phyloP scores from a whole-genome alignment of 2,113 vertebrate genomes.

The Melanotaenia duboulayi region DNA sequence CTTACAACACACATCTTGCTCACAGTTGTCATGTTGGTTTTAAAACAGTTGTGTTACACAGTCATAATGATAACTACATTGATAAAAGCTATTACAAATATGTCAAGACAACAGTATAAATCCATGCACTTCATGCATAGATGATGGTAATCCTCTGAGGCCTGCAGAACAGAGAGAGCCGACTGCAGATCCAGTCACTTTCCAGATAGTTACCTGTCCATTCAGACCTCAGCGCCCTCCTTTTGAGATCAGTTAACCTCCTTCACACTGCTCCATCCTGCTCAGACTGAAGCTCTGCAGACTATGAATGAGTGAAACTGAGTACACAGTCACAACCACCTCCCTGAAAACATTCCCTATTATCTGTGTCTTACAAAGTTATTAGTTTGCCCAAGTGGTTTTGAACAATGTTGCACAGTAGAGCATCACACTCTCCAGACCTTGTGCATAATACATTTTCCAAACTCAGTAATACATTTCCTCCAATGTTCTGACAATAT shows the following conservation, averaged over 20 bases:
- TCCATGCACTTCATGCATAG: conserved; percentile 86
- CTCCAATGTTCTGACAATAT: conserved; percentile 6
- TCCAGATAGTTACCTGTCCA: conserved; percentile 23
- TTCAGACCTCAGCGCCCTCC: conserved; percentile 15
- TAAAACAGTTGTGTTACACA: conserved; percentile 71
- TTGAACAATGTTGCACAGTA: conserved; percentile 38
- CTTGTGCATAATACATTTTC: conserved; percentile 12
- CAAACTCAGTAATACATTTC: conserved; percentile 31
- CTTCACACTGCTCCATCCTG: conserved; percentile 13
- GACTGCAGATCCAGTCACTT: conserved; percentile 34
- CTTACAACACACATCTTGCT: conserved; percentile 52
- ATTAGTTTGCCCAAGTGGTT: conserved; percentile 39
- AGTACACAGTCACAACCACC: conserved; percentile 25
- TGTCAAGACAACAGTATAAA: conserved; percentile 73
- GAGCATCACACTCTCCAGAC: conserved; percentile 9
- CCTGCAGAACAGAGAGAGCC: conserved; percentile 45
- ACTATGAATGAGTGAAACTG: conserved; percentile 18
- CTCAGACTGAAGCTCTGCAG: conserved; percentile 20
- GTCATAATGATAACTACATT: conserved; percentile 70
- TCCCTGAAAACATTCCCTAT: background rate
- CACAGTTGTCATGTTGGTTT: conserved; percentile 74
- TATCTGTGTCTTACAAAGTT: conserved; percentile 19
- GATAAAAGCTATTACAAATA: conserved; percentile 74
- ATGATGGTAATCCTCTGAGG: conserved; percentile 59
- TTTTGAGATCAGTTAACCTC: conserved; percentile 24